Evolutionary conservation across 2,888 invertebrate genomes (phyloP).

Genomic region (Chrysomela aeneicollis): DNA sequence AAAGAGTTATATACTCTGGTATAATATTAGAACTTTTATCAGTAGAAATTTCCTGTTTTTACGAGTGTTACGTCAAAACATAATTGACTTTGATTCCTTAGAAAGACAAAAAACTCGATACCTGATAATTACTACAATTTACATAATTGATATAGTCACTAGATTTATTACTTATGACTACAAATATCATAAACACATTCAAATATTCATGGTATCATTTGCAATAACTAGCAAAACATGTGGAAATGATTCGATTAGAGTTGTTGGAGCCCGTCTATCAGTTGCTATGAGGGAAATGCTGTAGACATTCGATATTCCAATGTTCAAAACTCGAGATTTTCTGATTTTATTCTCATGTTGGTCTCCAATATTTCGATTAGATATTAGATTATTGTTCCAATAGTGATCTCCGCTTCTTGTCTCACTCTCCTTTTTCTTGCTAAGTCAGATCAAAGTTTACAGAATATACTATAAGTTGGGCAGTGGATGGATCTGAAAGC

Average conservation of each 20-base stretch:
- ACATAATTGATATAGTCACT: no score
- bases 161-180: neutral
- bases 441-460: no score
- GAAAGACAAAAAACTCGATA: neutral
- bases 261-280: slow-evolving; percentile 6
- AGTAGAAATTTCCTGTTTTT: neutral
- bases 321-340: no score
- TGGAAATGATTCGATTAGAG: neutral
- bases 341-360: no score
- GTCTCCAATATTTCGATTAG: no score
- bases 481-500: no score
- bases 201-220: neutral
- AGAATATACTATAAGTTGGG: no score
- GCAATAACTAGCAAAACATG: neutral
- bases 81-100: neutral
- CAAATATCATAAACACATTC: neutral
- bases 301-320: neutral
- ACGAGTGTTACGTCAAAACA: neutral
- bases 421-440: no score
- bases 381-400: no score
- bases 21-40: neutral
- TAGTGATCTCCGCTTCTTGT: no score
- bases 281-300: neutral
- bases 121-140: no score
- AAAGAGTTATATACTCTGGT: no score